Percentiles rank a stretch among this genome's conserved stretches.
Conservation (phyloP, 1,140 invertebrate genomes). For the Cryptotermes secundus region DNA sequence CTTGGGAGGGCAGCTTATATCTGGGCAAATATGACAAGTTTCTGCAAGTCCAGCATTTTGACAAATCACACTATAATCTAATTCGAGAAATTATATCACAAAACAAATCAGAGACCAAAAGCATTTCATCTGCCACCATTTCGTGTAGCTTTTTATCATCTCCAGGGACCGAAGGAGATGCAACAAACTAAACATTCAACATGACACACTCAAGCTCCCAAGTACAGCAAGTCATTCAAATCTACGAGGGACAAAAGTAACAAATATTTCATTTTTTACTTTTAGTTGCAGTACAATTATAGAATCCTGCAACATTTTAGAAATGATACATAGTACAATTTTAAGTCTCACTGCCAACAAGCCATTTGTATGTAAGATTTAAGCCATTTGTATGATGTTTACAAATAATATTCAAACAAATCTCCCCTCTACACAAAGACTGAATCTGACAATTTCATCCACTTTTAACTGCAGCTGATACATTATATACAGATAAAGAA, state of each 20-base stretch:
- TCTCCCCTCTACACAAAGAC: neutral
- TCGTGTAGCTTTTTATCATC: neutral
- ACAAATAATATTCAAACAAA: neutral
- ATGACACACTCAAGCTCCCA: neutral
- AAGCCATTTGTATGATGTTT: neutral
- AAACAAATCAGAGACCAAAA: neutral
- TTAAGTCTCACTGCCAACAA: conserved; percentile 5
- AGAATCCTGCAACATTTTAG: neutral
- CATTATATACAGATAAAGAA: neutral
- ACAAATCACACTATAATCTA: no score
- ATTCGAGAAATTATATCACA: no score
- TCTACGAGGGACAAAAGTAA: neutral
- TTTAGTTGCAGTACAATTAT: neutral
- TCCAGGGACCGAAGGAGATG: neutral
- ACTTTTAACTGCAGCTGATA: neutral
- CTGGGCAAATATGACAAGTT: neutral
- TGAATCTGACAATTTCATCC: neutral
- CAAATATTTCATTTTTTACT: neutral
- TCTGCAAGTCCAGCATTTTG: neutral
- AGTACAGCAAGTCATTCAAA: neutral
- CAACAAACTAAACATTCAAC: neutral
- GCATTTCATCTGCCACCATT: neutral
- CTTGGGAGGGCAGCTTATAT: no score
- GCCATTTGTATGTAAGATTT: neutral
- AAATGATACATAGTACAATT: neutral